A percentile compares a stretch with the other conserved stretches of the same genome.
These are phyloP conservation scores for Mugil cephalus DNA, from an alignment of 2,113 vertebrate genomes.

Conservation along the genomic window DNA sequence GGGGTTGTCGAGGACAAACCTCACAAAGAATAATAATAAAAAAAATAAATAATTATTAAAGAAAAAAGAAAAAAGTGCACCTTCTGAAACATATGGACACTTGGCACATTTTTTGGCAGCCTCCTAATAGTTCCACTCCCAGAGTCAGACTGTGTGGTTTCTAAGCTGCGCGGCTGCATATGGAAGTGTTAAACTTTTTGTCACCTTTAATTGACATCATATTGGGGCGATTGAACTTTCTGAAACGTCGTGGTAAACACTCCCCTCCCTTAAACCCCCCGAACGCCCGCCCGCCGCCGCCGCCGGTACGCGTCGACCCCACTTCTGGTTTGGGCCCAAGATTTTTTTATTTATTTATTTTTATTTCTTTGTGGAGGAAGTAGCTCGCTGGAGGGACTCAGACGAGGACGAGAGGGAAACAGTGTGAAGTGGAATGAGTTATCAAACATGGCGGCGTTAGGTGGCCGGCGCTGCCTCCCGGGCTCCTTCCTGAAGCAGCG, in stretches of 20 bases:
- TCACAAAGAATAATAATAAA: constrained; percentile 40
- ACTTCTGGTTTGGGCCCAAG: constrained; percentile 2
- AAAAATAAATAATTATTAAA: too few relatives aligned
- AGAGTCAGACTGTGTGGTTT: constrained; percentile 73
- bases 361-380: constrained; percentile 18
- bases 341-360: constrained; percentile 5
- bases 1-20: constrained; percentile 61
- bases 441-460: constrained; percentile 69
- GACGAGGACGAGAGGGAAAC: constrained; percentile 57
- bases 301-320: constrained; percentile 13
- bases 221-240: constrained; percentile 75
- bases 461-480: constrained; percentile 73
- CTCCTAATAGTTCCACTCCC: constrained; percentile 66
- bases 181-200: constrained; percentile 83
- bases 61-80: constrained; percentile 55
- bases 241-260: constrained; percentile 77
- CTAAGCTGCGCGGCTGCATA: constrained; percentile 74
- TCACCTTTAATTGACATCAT: constrained; percentile 87
- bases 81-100: constrained; percentile 78
- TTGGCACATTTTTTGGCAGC: constrained; percentile 75
- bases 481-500: constrained; percentile 47
- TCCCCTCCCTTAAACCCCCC: too few relatives aligned
- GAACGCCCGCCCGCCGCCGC: too few relatives aligned
- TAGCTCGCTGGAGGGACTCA: too few relatives aligned
- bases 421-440: constrained; percentile 72